Base-by-base conservation (phyloP, 2,113 vertebrate genomes). In the Egretta garzetta region DNA sequence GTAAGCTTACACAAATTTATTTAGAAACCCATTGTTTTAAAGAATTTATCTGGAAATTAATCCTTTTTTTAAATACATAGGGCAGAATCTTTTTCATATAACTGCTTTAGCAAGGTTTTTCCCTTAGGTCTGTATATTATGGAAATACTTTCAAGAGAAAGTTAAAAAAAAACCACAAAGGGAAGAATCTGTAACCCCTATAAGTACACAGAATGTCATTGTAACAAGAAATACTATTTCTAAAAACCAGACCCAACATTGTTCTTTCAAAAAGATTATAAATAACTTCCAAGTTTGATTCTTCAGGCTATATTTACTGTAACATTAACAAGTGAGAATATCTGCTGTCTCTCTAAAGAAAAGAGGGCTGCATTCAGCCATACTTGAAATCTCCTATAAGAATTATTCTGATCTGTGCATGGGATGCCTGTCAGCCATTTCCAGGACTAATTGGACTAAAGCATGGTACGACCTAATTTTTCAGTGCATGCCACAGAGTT, bases 361-460 rank as follows among this genome's bases (percentile, higher is more conserved):
- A 68, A 59, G 26, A 80, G 39, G 8, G 23, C 1, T 90, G 63
- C 20, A 30, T 89, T 93, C 63, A 76, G 62, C 83, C 45, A 37
- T 11, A 10, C 39, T 90, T 90, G 53, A 80, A 83, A 87, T 73
- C 30, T 64, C 77, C 58, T 66, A 30, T 28, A 91, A 68, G 82
- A 96, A 86, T 95, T 83, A 84, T n/a, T 88, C 66, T 80, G 73
- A 66, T 80, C 47, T 13, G 80, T 55, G 66, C 43, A 74, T 18
- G 56, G 33, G 47, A 91, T 41, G 64, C 53, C 66, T 91, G 37
- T 91, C 77, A 96, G 83, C 73, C 70, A 55, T 88, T 95, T 95
- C 73, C 58, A 88, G 70, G 71, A 52, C 86, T 97, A 97, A 96
- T 70, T 93, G 95, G 62, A 68, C 70, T 81, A 45, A 80, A 91